phyloP scores from a whole-genome alignment of 2,797 vertebrate species.

The Danio aesculapii region DNA sequence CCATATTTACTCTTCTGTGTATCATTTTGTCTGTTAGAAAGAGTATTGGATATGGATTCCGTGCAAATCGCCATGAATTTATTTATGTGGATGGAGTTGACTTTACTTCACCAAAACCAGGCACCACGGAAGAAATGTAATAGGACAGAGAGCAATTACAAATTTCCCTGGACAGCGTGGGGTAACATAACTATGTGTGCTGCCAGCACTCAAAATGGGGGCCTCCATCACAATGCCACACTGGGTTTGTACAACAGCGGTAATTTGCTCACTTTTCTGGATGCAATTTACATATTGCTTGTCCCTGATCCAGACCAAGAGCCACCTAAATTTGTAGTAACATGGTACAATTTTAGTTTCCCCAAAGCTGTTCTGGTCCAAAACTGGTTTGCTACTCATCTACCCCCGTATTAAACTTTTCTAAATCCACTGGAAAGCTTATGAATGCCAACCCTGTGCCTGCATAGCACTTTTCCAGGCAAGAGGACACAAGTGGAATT shows the following conservation, averaged over 20 bases:
- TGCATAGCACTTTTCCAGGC: conserved; percentile 11
- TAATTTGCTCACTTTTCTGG: no score
- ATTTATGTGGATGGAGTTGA: not conserved
- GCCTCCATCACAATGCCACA: no score
- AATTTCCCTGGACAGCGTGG: no score
- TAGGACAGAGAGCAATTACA: no score
- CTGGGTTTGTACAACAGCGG: no score
- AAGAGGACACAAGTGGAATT: not conserved
- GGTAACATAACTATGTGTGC: no score
- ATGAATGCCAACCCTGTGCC: not conserved
- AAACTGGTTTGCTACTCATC: not conserved
- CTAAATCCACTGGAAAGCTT: not conserved
- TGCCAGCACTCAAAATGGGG: no score
- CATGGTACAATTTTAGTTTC: no score
- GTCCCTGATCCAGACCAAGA: no score
- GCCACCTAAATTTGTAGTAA: no score
- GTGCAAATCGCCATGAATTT: not conserved
- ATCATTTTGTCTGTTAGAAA: not conserved
- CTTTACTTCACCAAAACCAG: not conserved
- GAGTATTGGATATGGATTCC: not conserved
- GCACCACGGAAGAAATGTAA: not conserved
- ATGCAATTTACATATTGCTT: no score
- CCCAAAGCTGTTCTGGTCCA: not conserved
- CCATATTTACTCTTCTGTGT: not conserved
- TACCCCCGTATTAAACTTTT: not conserved